These are phyloP conservation scores for Leptoteleia sp. DNA, from an alignment of 1,140 invertebrate genomes.

Conservation along the genomic window DNA sequence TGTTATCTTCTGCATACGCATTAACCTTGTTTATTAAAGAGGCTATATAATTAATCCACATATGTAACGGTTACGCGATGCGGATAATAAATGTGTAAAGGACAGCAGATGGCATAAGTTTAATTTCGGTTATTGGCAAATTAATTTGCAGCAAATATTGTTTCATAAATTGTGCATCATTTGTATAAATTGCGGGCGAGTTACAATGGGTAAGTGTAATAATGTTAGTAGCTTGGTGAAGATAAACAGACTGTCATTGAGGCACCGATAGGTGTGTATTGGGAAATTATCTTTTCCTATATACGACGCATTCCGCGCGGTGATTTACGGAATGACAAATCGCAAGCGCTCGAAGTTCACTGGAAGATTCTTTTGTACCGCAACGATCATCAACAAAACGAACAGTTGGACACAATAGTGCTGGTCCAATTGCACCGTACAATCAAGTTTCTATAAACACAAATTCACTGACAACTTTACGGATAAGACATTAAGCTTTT, in stretches of 20 bases:
- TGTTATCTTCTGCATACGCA: too few relatives aligned
- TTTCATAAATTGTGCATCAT: too few relatives aligned
- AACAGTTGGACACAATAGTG: slow-evolving; percentile 43
- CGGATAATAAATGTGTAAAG: too few relatives aligned
- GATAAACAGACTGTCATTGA: slow-evolving; percentile 49
- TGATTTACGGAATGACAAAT: slow-evolving; percentile 57
- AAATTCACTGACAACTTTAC: slow-evolving; percentile 16
- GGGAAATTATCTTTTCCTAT: slow-evolving; percentile 60
- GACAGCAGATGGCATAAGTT: too few relatives aligned
- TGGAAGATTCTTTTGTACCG: slow-evolving; percentile 41
- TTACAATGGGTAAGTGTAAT: slow-evolving; percentile 35
- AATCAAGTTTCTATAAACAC: slow-evolving; percentile 15
- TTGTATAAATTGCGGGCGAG: neutral
- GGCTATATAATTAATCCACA: too few relatives aligned
- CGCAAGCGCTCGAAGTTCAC: slow-evolving; percentile 35
- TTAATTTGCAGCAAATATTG: too few relatives aligned
- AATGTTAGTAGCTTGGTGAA: slow-evolving; percentile 32
- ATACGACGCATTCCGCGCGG: slow-evolving; percentile 49
- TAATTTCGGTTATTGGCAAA: too few relatives aligned
- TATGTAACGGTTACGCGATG: too few relatives aligned
- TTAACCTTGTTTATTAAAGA: too few relatives aligned
- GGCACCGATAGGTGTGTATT: slow-evolving; percentile 56
- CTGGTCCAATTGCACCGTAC: slow-evolving; percentile 14
- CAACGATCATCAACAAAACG: slow-evolving; percentile 44
- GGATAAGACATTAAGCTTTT: too few relatives aligned